These are phyloP conservation scores for Upupa epops DNA, from an alignment of 2,113 vertebrate species.

Conservation along the genomic window DNA sequence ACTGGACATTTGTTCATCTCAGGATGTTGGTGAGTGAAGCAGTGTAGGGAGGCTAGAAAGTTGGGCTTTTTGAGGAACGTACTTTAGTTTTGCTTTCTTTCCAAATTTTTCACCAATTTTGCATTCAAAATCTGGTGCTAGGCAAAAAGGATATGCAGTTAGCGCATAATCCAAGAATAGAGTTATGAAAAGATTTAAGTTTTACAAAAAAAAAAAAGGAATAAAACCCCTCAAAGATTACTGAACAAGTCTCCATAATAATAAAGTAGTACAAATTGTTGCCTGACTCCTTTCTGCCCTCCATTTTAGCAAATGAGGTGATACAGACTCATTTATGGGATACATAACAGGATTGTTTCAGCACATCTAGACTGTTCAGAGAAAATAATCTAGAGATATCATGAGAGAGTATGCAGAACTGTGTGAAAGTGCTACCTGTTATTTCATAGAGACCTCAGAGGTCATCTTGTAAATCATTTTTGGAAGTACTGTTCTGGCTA, in stretches of 20 bases:
- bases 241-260: background rate
- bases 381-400: background rate
- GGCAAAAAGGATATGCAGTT: background rate
- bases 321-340: background rate
- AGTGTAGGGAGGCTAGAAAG: background rate
- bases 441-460: background rate
- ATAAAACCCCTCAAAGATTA: background rate
- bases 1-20: background rate
- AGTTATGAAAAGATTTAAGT: background rate
- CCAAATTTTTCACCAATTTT: background rate
- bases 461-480: background rate
- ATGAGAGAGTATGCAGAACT: background rate
- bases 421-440: background rate
- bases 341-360: background rate
- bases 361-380: background rate
- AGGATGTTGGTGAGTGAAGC: background rate
- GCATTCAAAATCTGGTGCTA: background rate
- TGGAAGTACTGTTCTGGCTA: background rate
- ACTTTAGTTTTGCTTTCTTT: background rate
- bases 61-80: background rate
- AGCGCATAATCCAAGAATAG: background rate
- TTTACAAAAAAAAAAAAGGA: background rate
- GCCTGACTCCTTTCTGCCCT: background rate
- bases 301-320: background rate
- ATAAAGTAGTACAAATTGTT: background rate